Evolutionary conservation across 2,888 invertebrate genomes (phyloP).

Genomic region (Pristionchus mayeri): DNA sequence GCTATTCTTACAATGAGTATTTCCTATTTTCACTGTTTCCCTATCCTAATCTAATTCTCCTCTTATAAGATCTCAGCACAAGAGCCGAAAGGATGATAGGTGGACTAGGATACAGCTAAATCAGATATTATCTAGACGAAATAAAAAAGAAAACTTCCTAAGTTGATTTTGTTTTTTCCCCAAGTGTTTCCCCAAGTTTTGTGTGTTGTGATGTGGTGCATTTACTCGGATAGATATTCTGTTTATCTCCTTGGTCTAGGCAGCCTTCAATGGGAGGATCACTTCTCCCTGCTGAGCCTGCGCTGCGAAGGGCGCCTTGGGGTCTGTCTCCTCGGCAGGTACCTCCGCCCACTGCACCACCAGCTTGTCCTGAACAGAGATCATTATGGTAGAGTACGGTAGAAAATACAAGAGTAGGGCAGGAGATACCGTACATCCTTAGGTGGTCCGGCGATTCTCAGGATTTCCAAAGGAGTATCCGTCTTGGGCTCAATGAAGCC

Average conservation of each 20-base stretch:
- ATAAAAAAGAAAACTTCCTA: too few relatives aligned
- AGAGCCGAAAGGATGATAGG: too few relatives aligned
- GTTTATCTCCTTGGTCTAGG: neutral
- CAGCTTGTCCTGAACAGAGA: conserved; percentile 30
- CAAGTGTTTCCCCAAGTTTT: too few relatives aligned
- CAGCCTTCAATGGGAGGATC: neutral
- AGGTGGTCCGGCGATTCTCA: conserved; percentile 29
- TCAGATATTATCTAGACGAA: too few relatives aligned
- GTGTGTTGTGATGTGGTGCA: too few relatives aligned
- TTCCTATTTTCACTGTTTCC: too few relatives aligned
- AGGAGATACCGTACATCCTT: conserved; percentile 31
- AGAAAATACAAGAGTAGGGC: neutral
- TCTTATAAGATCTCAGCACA: too few relatives aligned
- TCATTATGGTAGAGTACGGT: neutral
- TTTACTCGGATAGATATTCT: too few relatives aligned
- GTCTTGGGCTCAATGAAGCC: conserved; percentile 38
- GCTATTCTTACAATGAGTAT: too few relatives aligned
- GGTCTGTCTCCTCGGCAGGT: conserved; percentile 41
- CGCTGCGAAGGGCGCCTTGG: conserved; percentile 47
- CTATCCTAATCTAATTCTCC: too few relatives aligned
- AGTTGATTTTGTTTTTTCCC: too few relatives aligned
- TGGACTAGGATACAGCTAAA: too few relatives aligned
- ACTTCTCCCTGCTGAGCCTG: conserved; percentile 43
- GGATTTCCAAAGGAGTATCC: conserved; percentile 16
- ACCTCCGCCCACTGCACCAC: conserved; percentile 39